Evolutionary conservation across 2,113 vertebrate genomes (phyloP).

Genomic region (Piaya cayana): DNA sequence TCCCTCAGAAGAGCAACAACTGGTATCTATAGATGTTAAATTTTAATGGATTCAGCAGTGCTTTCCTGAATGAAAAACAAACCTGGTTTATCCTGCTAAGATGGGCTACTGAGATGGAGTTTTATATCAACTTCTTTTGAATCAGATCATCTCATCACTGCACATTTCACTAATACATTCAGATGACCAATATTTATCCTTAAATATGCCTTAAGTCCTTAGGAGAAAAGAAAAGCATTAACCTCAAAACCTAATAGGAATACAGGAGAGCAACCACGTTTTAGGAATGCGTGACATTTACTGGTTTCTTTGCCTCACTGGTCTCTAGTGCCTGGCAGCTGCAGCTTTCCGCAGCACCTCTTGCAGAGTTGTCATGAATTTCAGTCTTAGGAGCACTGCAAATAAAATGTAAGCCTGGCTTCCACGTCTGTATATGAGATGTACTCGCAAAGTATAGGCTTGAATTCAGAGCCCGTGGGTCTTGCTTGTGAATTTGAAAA

Average conservation of each 20-base stretch:
- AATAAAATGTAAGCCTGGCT: not conserved
- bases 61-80: not conserved
- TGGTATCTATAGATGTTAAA: not conserved
- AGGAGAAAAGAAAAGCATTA: too few species aligned
- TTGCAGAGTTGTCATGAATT: not conserved
- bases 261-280: not conserved
- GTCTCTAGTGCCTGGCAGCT: rapidly evolving
- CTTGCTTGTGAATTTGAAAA: not conserved
- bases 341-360: not conserved
- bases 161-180: not conserved
- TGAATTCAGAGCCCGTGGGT: not conserved
- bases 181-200: not conserved
- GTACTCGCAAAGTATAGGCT: not conserved
- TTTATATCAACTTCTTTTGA: not conserved
- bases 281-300: not conserved
- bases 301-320: not conserved
- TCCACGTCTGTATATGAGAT: rapidly evolving
- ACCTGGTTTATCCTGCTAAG: not conserved
- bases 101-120: not conserved
- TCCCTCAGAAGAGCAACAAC: not conserved
- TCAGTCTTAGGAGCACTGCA: not conserved
- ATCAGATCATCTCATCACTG: not conserved
- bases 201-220: not conserved
- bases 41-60: not conserved
- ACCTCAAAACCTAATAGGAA: not conserved